Conservation (phyloP, 2,888 invertebrate genomes). For the Phytoseiulus persimilis region DNA sequence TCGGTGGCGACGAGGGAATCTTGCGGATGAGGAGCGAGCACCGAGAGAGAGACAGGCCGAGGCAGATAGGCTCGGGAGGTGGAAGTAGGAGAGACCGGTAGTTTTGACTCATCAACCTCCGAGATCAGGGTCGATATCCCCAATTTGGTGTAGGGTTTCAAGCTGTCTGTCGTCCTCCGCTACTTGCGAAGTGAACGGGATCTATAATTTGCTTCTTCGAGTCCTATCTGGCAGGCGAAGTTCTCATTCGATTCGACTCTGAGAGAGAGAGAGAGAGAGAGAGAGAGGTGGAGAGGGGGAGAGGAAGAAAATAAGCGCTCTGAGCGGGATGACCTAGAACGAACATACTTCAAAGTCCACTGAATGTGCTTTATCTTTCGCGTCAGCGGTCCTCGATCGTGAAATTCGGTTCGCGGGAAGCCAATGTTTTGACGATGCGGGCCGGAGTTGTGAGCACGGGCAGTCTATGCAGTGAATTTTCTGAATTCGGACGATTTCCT, state of each 20-base stretch:
- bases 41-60: not conserved
- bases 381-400: not conserved
- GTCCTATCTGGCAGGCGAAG: not conserved
- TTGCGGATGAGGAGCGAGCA: not conserved
- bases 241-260: not conserved
- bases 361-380: not conserved
- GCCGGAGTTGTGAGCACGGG: not conserved
- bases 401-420: not conserved
- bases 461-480: not conserved
- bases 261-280: not conserved
- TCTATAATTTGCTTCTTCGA: not conserved
- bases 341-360: not conserved
- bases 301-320: no score
- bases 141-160: not conserved
- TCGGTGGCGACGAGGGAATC: not conserved
- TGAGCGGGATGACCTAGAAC: not conserved
- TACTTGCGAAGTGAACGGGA: not conserved
- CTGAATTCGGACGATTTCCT: not conserved
- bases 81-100: not conserved
- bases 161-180: not conserved
- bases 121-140: constrained; percentile 5
- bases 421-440: not conserved
- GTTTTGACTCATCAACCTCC: not conserved
- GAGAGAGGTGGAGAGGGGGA: no score
- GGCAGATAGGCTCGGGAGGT: not conserved